A percentile compares a stretch with the other conserved stretches of the same genome.
phyloP scores from a whole-genome alignment of 2,888 invertebrate species.

The Troglohyphantes excavatus region DNA sequence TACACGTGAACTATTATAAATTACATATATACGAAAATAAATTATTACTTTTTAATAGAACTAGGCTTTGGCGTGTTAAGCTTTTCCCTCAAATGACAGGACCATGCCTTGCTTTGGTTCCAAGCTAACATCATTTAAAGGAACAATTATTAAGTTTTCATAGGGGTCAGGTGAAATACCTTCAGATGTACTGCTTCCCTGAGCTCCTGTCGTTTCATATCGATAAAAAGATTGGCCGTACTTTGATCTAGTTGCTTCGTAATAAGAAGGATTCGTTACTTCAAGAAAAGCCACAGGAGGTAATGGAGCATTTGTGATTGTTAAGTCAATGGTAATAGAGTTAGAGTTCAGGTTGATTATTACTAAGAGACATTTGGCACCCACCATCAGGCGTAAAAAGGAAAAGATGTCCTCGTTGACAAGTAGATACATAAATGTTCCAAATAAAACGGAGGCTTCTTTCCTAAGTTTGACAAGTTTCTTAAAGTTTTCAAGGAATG shows the following conservation, averaged over 20 bases:
- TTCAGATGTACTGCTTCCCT: background rate
- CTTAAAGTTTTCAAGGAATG: constrained; percentile 45
- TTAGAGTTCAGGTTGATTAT: constrained; percentile 87
- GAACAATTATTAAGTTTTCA: background rate
- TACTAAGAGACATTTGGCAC: constrained; percentile 86
- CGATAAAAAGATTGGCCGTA: background rate
- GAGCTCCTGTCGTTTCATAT: background rate
- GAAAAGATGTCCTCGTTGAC: constrained; percentile 67
- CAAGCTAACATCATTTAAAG: constrained; percentile 38
- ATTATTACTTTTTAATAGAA: too few relatives aligned
- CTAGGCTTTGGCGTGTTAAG: background rate
- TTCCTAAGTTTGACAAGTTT: constrained; percentile 72
- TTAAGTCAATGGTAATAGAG: constrained; percentile 85
- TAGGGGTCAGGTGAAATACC: background rate
- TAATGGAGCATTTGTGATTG: background rate
- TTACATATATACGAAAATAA: too few relatives aligned
- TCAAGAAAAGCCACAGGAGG: constrained; percentile 56
- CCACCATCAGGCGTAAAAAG: constrained; percentile 71
- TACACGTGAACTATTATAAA: too few relatives aligned
- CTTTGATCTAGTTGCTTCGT: background rate
- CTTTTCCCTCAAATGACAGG: constrained; percentile 38
- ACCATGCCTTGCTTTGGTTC: constrained; percentile 46
- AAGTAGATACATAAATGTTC: constrained; percentile 38
- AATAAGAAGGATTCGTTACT: constrained; percentile 54
- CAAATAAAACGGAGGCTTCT: constrained; percentile 77